Base-by-base conservation (phyloP, 2,797 vertebrate genomes). In the Acestrorhynchus altus region DNA sequence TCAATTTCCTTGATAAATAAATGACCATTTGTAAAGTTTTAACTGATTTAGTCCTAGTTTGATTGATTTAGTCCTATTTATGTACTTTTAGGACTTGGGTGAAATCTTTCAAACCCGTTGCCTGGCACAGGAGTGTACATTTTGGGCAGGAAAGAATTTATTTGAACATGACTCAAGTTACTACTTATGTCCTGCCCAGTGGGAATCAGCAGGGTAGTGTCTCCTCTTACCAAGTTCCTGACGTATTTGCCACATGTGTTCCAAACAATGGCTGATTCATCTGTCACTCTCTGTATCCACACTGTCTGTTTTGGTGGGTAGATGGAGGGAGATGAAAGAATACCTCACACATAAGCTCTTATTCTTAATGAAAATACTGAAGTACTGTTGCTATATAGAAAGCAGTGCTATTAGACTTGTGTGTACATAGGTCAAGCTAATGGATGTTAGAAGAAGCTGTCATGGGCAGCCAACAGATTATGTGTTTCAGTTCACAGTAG, bases 251-350 rank as follows among this genome's bases (percentile, higher is more conserved):
- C 90, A 89, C 87, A 87, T 83, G 83, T 83, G 84, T 89, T 85
- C 66, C 76, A 88, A 91, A 94, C 92, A 92, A 93, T 88, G 86
- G 80, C 75, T 66, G 51, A 89, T 92, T 92, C 90, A 93, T 92
- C 84, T 79, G 40, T 85, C 68, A 76, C 74, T 73, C 59, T 78
- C 71, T 89, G 78, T 83, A 83, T 87, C 82, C 86, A 77, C 66
- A 49, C 87, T 83, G 69, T 72, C 39, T 72, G 76, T 64, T 75
- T 57, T 59, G 46, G 64, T 69, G 69, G 74, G 74, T 71, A 56
- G 73, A 63, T 35, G 52, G 35, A 26, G 60, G 5, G 1, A 40
- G 12, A 26, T 66, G 68, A 81, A 83, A 83, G 85, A 87, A 82
- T 83, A 84, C 74, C 63, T 78, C 66, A 73, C 63, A 82, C 64